Evolutionary conservation across 2,113 vertebrate species (phyloP).

Genomic region (Mionectes macconnelli): DNA sequence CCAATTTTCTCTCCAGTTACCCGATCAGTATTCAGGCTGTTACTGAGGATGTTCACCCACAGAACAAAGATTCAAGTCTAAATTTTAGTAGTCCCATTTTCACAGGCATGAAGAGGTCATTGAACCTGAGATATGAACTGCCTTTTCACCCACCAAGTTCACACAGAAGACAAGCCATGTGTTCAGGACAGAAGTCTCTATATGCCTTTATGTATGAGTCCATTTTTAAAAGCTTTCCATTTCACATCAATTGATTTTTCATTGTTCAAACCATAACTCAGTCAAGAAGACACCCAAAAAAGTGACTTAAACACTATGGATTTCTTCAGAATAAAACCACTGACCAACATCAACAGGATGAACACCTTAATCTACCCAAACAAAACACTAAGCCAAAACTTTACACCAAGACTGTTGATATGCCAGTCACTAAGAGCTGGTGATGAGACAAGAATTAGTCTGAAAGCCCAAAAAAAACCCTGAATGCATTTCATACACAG

Average conservation of each 20-base stretch:
- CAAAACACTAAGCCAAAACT: neutral
- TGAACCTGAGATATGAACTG: neutral
- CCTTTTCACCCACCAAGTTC: neutral
- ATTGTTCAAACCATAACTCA: neutral
- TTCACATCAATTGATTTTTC: neutral
- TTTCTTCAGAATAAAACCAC: neutral
- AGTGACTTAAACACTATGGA: neutral
- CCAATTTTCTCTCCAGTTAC: neutral
- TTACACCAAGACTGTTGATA: neutral
- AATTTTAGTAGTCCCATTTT: neutral
- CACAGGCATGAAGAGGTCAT: neutral
- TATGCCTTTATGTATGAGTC: fast-evolving
- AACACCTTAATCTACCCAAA: neutral
- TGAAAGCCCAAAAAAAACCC: neutral
- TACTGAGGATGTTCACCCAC: neutral
- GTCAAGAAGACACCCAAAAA: neutral
- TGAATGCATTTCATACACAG: fast-evolving
- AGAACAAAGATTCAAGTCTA: neutral
- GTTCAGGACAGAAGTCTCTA: neutral
- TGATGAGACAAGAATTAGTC: neutral
- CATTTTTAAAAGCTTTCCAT: neutral
- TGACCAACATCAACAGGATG: neutral
- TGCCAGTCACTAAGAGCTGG: fast-evolving
- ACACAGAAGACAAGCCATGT: neutral
- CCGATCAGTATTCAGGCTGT: neutral